Conservation (phyloP, 64 coral and sea anemone species). For the Montipora cactus region DNA sequence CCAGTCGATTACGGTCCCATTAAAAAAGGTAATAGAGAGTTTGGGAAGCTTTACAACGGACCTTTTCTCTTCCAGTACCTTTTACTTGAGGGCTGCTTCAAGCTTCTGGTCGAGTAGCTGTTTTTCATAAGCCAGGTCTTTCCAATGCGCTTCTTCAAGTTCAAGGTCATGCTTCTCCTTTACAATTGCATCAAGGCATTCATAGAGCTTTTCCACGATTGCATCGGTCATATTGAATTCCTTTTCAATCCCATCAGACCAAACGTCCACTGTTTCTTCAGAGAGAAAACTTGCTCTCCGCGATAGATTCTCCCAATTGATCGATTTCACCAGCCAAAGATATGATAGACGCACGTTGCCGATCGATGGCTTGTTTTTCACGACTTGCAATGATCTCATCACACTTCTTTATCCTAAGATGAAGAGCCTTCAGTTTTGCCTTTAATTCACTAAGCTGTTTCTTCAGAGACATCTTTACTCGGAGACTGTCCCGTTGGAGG, state of each 20-base stretch:
- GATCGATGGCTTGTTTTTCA: neutral
- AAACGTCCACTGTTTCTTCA: neutral
- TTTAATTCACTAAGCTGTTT: neutral
- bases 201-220: neutral
- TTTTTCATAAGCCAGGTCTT: too few species aligned
- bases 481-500: too few species aligned
- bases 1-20: too few species aligned
- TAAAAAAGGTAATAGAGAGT: too few species aligned
- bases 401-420: neutral
- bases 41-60: too few species aligned
- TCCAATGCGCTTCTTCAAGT: neutral
- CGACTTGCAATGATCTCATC: too few species aligned
- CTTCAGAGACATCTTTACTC: neutral
- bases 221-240: neutral
- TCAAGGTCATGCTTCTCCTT: neutral
- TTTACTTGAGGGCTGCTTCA: too few species aligned
- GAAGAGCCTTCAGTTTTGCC: neutral
- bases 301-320: neutral
- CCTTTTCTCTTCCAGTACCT: too few species aligned
- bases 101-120: too few species aligned
- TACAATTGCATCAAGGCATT: neutral
- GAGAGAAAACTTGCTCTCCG: neutral
- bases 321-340: neutral
- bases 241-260: neutral
- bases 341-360: neutral